phyloP scores from a whole-genome alignment of 2,888 invertebrate species.

The Trachelus iudaicus region DNA sequence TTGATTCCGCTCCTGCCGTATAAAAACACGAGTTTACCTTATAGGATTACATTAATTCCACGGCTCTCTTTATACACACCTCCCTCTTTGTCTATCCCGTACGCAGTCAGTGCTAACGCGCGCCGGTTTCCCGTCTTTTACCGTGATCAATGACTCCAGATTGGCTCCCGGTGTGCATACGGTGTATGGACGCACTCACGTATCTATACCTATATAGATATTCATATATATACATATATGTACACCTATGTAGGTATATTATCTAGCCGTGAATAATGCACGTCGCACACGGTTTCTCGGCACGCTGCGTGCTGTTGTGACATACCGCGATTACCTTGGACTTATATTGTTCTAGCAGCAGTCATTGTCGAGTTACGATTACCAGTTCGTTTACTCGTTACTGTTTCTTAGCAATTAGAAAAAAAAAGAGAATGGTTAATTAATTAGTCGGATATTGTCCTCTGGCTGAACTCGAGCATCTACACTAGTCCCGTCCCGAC shows the following conservation, averaged over 20 bases:
- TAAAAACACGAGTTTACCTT: slow-evolving; percentile 48
- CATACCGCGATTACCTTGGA: slow-evolving; percentile 62
- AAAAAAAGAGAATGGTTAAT: background rate
- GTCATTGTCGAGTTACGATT: slow-evolving; percentile 27
- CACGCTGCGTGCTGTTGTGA: slow-evolving; percentile 45
- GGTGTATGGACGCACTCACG: slow-evolving; percentile 20
- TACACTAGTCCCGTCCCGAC: background rate
- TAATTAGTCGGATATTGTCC: background rate
- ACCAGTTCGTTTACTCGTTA: background rate
- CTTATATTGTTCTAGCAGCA: slow-evolving; percentile 41
- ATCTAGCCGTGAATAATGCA: background rate
- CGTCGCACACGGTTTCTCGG: background rate
- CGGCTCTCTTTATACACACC: slow-evolving; percentile 9
- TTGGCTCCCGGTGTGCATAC: slow-evolving; percentile 20
- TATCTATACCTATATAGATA: slow-evolving; percentile 9
- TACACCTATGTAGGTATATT: background rate
- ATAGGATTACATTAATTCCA: slow-evolving; percentile 24
- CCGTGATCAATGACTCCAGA: slow-evolving; percentile 50
- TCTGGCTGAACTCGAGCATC: background rate
- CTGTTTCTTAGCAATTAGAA: background rate
- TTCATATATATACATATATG: background rate
- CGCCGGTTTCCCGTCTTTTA: slow-evolving; percentile 45
- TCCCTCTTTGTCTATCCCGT: slow-evolving; percentile 11
- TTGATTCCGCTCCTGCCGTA: slow-evolving; percentile 36
- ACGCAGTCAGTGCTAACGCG: background rate